These are phyloP conservation scores for Diachasmimorpha longicaudata DNA, from an alignment of 1,140 invertebrate species.

Conservation along the genomic window DNA sequence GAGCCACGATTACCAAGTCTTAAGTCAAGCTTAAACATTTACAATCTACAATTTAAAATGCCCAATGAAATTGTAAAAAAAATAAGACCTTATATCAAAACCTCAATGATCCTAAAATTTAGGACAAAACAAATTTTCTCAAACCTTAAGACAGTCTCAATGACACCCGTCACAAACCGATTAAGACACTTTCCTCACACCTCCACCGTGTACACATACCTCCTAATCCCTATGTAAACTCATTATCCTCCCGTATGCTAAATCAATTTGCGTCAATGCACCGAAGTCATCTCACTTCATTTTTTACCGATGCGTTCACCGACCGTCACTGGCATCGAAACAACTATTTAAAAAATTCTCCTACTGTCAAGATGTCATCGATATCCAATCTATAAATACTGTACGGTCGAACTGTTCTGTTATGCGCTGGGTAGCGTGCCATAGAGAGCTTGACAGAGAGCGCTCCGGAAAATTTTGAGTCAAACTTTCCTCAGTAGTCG, in stretches of 20 bases:
- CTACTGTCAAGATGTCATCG: not conserved
- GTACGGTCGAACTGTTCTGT: not conserved
- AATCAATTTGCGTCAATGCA: not conserved
- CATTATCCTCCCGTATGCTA: not conserved
- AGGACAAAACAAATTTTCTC: too few species aligned
- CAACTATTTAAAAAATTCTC: not conserved
- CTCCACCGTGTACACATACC: not conserved
- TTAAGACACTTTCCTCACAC: too few species aligned
- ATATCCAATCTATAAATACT: constrained; percentile 1
- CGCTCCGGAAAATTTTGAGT: not conserved
- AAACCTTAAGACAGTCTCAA: too few species aligned
- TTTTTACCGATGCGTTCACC: not conserved
- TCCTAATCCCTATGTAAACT: not conserved
- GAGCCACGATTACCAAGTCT: too few species aligned
- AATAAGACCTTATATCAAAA: too few species aligned
- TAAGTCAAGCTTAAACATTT: too few species aligned
- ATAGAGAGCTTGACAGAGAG: not conserved
- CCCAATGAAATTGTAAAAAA: too few species aligned
- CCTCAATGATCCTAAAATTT: too few species aligned
- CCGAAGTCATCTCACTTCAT: not conserved
- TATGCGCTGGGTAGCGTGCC: not conserved
- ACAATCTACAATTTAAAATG: too few species aligned
- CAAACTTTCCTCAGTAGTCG: constrained; percentile 34
- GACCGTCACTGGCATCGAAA: not conserved
- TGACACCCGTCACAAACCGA: too few species aligned